These are phyloP conservation scores for Xiphias gladius DNA, from an alignment of 2,113 vertebrate species.

Conservation along the genomic window DNA sequence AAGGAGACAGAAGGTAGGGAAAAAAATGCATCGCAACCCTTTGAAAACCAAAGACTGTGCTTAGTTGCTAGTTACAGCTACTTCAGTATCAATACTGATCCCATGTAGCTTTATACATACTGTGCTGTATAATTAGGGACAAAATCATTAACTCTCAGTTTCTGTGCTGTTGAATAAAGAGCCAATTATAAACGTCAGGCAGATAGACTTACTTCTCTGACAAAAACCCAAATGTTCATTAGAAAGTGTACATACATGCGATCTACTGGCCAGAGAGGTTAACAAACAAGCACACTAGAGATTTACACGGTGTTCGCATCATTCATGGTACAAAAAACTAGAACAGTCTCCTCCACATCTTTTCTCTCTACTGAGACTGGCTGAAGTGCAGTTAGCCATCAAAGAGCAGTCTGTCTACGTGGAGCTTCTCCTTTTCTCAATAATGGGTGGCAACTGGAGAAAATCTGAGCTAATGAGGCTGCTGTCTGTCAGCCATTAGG, in stretches of 20 bases:
- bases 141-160: not conserved
- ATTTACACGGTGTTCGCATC: conserved; percentile 17
- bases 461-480: conserved; percentile 58
- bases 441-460: conserved; percentile 52
- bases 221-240: not conserved
- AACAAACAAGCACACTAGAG: not conserved
- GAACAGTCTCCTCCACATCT: not conserved
- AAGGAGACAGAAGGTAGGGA: conserved; percentile 32
- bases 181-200: not conserved
- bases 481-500: conserved; percentile 22
- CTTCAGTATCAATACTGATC: not conserved
- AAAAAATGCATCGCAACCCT: conserved; percentile 36
- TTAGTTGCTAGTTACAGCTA: not conserved
- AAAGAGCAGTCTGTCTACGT: conserved; percentile 16
- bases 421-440: conserved; percentile 40
- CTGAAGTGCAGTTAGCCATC: not conserved
- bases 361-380: conserved; percentile 13
- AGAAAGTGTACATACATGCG: not conserved
- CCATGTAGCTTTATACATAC: not conserved
- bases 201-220: not conserved
- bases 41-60: conserved; percentile 17
- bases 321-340: not conserved
- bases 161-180: conserved; percentile 1
- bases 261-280: not conserved
- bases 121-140: not conserved